Evolutionary conservation across 2,797 vertebrate species (phyloP).

Genomic region (Acipenser ruthenus): DNA sequence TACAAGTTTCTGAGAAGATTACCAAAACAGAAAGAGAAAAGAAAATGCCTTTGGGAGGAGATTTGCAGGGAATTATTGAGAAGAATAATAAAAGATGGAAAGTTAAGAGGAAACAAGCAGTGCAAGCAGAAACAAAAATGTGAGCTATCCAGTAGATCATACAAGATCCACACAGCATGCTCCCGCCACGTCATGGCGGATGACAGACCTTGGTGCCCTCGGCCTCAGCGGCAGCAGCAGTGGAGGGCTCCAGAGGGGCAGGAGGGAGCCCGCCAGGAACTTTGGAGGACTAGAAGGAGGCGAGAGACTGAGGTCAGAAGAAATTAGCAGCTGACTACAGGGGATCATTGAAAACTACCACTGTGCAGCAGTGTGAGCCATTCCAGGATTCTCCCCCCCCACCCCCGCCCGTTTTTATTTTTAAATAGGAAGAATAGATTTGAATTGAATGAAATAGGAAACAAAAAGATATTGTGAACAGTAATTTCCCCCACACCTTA

Average conservation of each 20-base stretch:
- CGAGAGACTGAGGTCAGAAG: conserved; percentile 27
- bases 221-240: conserved; percentile 68
- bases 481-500: conserved; percentile 61
- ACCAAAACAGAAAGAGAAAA: too few species aligned
- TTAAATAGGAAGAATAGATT: too few species aligned
- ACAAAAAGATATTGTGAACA: too few species aligned
- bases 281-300: conserved; percentile 76
- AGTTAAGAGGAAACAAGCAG: neutral
- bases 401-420: too few species aligned
- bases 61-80: too few species aligned
- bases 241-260: conserved; percentile 68
- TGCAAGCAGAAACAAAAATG: neutral
- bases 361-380: too few species aligned
- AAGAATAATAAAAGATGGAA: too few species aligned
- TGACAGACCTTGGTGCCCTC: conserved; percentile 86
- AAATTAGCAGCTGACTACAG: neutral
- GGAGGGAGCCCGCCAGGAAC: conserved; percentile 75
- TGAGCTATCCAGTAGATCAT: conserved; percentile 34
- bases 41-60: too few species aligned
- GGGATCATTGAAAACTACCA: neutral
- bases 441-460: too few species aligned
- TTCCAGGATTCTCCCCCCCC: too few species aligned
- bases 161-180: conserved; percentile 43
- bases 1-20: too few species aligned
- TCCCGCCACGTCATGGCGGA: conserved; percentile 45